These are phyloP conservation scores for Choristoneura rosaceana DNA, from an alignment of 2,888 invertebrate genomes.

Conservation along the genomic window DNA sequence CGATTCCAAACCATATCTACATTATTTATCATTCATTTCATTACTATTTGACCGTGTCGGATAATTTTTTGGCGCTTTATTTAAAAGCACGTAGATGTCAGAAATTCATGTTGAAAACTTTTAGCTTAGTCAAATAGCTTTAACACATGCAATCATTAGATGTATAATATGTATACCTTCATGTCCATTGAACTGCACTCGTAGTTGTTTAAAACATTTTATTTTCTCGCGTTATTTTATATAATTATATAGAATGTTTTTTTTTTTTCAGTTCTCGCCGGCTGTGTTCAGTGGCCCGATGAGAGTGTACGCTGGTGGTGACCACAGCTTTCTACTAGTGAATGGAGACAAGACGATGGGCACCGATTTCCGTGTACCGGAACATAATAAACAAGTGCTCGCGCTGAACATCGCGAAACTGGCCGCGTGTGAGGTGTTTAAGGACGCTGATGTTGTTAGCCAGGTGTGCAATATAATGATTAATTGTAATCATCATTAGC, in stretches of 20 bases:
- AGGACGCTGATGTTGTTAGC: slow-evolving; percentile 88
- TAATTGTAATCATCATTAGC: no score
- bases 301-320: slow-evolving; percentile 92
- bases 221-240: neutral
- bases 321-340: slow-evolving; percentile 93
- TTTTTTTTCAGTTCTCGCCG: slow-evolving; percentile 65
- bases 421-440: slow-evolving; percentile 85
- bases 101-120: neutral
- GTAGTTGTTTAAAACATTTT: neutral
- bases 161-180: slow-evolving; percentile 2
- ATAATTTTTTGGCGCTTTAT: neutral
- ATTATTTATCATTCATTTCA: neutral
- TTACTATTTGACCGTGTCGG: neutral
- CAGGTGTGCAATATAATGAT: slow-evolving; percentile 59
- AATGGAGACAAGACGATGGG: slow-evolving; percentile 73
- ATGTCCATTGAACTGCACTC: slow-evolving; percentile 35
- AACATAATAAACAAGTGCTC: slow-evolving; percentile 88
- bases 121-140: slow-evolving; percentile 32
- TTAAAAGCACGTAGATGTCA: neutral
- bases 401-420: slow-evolving; percentile 86
- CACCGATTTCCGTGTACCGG: slow-evolving; percentile 87
- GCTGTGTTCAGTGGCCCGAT: slow-evolving; percentile 78
- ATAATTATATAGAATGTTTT: slow-evolving; percentile 32
- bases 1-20: neutral
- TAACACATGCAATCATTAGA: slow-evolving; percentile 8